Evolutionary conservation across 2,888 invertebrate species (phyloP).

Genomic region (Celastrina argiolus): DNA sequence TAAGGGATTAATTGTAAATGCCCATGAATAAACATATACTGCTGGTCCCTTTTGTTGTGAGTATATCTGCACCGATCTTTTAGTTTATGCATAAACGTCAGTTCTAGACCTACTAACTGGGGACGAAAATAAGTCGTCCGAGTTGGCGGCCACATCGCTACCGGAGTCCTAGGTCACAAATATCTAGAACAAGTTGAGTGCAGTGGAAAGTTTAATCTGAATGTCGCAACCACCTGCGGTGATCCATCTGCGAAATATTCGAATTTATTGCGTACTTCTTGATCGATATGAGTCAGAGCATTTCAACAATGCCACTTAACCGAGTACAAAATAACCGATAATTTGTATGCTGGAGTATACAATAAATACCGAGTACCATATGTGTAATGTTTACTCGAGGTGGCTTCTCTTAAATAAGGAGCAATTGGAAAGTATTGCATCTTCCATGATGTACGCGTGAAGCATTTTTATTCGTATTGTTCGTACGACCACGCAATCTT

Average conservation of each 20-base stretch:
- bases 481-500: slow-evolving; percentile 11
- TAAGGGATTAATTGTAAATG: neutral
- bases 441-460: neutral
- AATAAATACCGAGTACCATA: slow-evolving; percentile 47
- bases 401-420: slow-evolving; percentile 47
- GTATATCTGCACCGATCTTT: neutral
- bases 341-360: slow-evolving; percentile 40
- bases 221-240: neutral
- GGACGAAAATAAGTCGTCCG: slow-evolving; percentile 58
- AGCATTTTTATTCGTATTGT: slow-evolving; percentile 8
- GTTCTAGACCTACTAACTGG: slow-evolving; percentile 39
- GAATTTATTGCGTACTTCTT: slow-evolving; percentile 34
- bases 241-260: slow-evolving; percentile 47
- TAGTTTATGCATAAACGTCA: slow-evolving; percentile 12
- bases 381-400: slow-evolving; percentile 45
- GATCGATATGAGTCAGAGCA: slow-evolving; percentile 47
- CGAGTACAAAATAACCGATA: slow-evolving; percentile 30
- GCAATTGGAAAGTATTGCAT: slow-evolving; percentile 30
- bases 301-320: slow-evolving; percentile 41
- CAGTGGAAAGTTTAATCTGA: slow-evolving; percentile 29
- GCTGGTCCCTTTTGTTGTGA: neutral
- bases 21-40: neutral
- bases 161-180: slow-evolving; percentile 43
- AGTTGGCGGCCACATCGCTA: slow-evolving; percentile 54
- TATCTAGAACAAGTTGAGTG: slow-evolving; percentile 19